These are phyloP conservation scores for Tragelaphus scriptus DNA, from an alignment of 2,113 vertebrate species.

Conservation along the genomic window DNA sequence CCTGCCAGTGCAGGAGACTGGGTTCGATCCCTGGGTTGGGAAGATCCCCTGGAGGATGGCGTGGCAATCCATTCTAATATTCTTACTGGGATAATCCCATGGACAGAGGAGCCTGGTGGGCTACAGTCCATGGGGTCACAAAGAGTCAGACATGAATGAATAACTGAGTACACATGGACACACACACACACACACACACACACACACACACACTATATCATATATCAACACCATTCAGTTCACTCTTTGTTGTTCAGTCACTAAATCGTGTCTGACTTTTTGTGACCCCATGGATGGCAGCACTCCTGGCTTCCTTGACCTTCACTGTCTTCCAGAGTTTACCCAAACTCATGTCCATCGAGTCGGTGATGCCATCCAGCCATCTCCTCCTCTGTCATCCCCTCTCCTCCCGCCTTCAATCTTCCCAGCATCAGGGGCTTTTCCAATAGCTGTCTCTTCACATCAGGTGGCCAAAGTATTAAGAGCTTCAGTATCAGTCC, in stretches of 20 bases:
- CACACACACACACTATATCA: not conserved
- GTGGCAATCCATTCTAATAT: too few species aligned
- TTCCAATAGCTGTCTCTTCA: not conserved
- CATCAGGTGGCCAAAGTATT: not conserved
- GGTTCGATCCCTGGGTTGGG: too few species aligned
- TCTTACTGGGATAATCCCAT: too few species aligned
- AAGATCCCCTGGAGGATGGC: too few species aligned
- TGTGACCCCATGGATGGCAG: not conserved
- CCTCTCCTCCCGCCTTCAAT: not conserved
- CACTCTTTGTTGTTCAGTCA: not conserved
- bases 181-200: rapidly evolving
- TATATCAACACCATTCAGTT: not conserved
- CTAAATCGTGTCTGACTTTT: not conserved
- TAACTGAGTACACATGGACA: too few species aligned
- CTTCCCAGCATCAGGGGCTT: not conserved
- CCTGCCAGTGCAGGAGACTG: not conserved
- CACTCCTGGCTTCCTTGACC: rapidly evolving
- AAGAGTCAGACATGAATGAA: too few species aligned
- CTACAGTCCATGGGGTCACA: too few species aligned
- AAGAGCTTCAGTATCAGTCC: not conserved
- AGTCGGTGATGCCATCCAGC: not conserved
- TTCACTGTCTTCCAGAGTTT: not conserved
- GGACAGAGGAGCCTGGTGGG: too few species aligned
- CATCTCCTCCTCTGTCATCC: not conserved
- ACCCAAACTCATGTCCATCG: not conserved